Evolutionary conservation across 2,888 invertebrate species (phyloP), one percentile per base, ranked within the genome.

Genomic region (Mythimna ferrago): DNA sequence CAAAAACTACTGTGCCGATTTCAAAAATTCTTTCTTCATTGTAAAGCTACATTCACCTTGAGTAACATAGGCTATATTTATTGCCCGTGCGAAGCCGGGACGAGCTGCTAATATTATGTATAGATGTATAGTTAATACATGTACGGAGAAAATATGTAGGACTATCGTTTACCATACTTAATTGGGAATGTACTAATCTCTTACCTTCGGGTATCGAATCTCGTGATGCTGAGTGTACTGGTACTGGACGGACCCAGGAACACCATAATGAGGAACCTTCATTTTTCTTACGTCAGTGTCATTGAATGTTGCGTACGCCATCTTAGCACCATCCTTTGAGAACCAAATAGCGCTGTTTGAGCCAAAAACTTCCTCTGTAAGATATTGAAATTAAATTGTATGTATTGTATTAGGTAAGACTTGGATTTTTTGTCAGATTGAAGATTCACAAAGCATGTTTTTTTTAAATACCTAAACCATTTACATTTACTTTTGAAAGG

Each of bases 341-440:
- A 99, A 99, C 99, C 99, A 99, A 57, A 99, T 92, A 0, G 99
- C 99, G 84, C 97, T 97, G 92, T 98, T 98, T 0, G 98, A 97
- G 66, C 97, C 97, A 87, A 99, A 97, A 9, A 99, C 98, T 94
- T 99, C 99, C 97, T 99, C 99, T 98, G 97, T 69, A 97, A 82
- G 9, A 41, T 21, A 7, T 6, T 54, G 21, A n/a, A n/a, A 38
- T 6, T 14, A 9, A n/a, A 35, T 10, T 54, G 16, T 14, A 56
- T 38, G 38, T 38, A 38, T 38, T 38, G 2, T 9, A 38, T 6
- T 38, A 38, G 38, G 7, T 6, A 38, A 38, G 7, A 38, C 7
- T 35, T 35, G 0, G 0, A 6, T 35, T 35, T 35, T 35, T 35
- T 35, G 35, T 35, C 6, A 6, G 35, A 6, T 35, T 35, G 6